Evolutionary conservation across 2,113 vertebrate genomes (phyloP), one percentile per base, ranked within the genome.

Genomic region (Gobio gobio): DNA sequence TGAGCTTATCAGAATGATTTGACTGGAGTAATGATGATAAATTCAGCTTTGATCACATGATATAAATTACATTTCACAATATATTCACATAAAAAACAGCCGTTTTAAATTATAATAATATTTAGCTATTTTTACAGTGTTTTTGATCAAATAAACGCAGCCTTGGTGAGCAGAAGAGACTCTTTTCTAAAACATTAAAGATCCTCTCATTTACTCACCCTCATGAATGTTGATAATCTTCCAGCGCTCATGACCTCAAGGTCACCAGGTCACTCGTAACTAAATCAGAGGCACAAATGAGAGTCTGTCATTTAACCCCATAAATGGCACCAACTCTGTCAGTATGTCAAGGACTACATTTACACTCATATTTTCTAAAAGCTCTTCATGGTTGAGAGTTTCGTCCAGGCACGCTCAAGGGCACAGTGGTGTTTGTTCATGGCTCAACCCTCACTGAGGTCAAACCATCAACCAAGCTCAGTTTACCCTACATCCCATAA

Each of bases 401-500:
- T 74, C 26, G 12, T 12, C 33, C n/a, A 61, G 3, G 13, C 13
- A 49, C 26, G 12, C 43, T 74, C 22, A 26, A 49, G 73, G 73
- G 14, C 14, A 26, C 47, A 29, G 47, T 26, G 47, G n/a, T 12
- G n/a, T 24, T 29, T 75, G 45, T 75, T 51, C 29, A 29, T 29
- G 29, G 29, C 29, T 29, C n/a, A 12, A n/a, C 40, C 72, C 43
- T 74, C 26, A 33, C 24, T 16, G 3, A 16, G 47, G 74, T 76
- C 74, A 76, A 76, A 76, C 49, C 74, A 76, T 54, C 47, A 33
- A 20, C 26, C 74, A n/a, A 75, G 33, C 10, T 5, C 22, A n/a
- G 54, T 14, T 24, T n/a, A 68, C 43, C 68, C 10, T 5, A 4
- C 79, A 61, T 59, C 56, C 33, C 36, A 45, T 64, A 47, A 68